These are phyloP conservation scores for Beaufortia kweichowensis DNA, from an alignment of 2,113 vertebrate species.

Conservation along the genomic window DNA sequence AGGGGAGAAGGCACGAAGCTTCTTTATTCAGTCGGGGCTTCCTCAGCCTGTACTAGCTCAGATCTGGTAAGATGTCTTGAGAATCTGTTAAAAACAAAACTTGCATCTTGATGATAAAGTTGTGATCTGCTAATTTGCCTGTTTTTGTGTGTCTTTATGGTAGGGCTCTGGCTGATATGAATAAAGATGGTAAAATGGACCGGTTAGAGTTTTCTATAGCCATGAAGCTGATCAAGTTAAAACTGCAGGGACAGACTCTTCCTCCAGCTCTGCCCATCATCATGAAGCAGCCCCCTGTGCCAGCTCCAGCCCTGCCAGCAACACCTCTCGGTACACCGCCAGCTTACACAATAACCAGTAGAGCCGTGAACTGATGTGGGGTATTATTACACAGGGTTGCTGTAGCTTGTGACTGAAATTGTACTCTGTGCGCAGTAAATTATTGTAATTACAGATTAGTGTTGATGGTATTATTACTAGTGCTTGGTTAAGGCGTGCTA, in stretches of 20 bases:
- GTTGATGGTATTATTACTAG: neutral
- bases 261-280: slow-evolving; percentile 85
- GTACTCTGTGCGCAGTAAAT: neutral
- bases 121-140: neutral
- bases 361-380: neutral
- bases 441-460: neutral
- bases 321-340: slow-evolving; percentile 81
- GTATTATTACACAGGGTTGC: neutral
- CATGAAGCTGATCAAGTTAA: slow-evolving; percentile 97
- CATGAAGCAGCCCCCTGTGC: slow-evolving; percentile 94
- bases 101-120: neutral
- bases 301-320: slow-evolving; percentile 75
- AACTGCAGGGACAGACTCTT: slow-evolving; percentile 86
- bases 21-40: slow-evolving; percentile 93
- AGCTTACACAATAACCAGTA: slow-evolving; percentile 1
- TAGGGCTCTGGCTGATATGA: slow-evolving; percentile 91
- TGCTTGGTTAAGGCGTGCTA: too few relatives aligned
- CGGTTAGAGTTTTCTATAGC: slow-evolving; percentile 95
- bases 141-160: neutral
- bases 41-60: slow-evolving; percentile 86
- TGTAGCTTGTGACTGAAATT: neutral
- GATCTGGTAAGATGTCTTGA: slow-evolving; percentile 83
- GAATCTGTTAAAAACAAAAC: neutral
- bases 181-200: slow-evolving; percentile 97
- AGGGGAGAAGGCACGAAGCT: slow-evolving; percentile 92